Evolutionary conservation across 2,113 vertebrate genomes (phyloP), one percentile per base, ranked within the genome.

Genomic region (Rallus limicola): DNA sequence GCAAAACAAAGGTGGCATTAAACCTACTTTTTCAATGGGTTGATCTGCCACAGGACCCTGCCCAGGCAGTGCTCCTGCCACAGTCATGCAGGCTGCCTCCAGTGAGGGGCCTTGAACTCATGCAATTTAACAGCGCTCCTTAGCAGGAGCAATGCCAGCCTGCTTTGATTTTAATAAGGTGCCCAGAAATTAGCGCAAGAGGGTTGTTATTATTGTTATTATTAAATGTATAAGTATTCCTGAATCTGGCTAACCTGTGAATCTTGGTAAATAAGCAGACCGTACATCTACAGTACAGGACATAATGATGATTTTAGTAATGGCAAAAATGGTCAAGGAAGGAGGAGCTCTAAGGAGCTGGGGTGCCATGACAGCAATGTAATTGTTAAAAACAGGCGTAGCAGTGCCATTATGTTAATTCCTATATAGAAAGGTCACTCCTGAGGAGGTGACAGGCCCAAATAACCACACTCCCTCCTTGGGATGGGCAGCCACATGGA

Each of bases 391-490:
- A 94, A 42, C 1, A 1, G 29, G 15, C 29, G 21, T 29, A n/a
- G 2, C 6, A 1, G 20, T 38, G 40, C 11, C 24, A 23, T 31
- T 34, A 44, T 6, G 1, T 53, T 53, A 25, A 76, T 60, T 88
- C 24, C 24, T 18, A 34, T 18, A 24, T 18, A 80, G 52, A 69
- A 64, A 75, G 9, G 44, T 46, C 34, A 42, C 14, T 16, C 20
- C 26, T 18, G 9, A 4, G 31, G 20, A 69, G 16, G 0, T 0
- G 4, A 28, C n/a, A 38, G 40, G 16, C 1, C 0, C 34, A 75
- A 28, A 2, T 36, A 79, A 14, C 25, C 10, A 19, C 59, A 21
- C 10, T 40, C 16, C 11, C 1, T 3, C 46, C 31, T 10, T 63
- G 33, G 8, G 31, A 68, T 9, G 8, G 23, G 42, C 28, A 71